A percentile compares a stretch with the other conserved stretches of the same genome.
Conservation (phyloP, 2,113 vertebrate genomes). For the Tupaia chinensis region DNA sequence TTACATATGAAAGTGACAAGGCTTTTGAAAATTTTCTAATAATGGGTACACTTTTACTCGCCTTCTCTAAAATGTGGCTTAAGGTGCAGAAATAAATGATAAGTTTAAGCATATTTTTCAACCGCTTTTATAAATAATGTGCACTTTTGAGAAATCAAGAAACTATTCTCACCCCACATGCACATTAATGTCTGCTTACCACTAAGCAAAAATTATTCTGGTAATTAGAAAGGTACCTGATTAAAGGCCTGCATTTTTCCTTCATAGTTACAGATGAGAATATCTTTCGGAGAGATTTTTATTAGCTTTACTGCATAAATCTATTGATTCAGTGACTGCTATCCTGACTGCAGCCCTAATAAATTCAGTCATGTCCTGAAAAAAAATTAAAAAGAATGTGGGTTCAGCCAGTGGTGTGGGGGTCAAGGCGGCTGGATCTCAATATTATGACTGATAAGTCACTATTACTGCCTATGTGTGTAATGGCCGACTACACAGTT, state of each 20-base stretch:
- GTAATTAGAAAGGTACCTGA: neutral
- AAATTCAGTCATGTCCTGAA: neutral
- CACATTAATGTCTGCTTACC: neutral
- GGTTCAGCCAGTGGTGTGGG: too few relatives aligned
- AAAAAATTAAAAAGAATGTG: too few relatives aligned
- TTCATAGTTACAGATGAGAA: neutral
- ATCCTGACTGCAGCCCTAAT: neutral
- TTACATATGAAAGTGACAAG: neutral
- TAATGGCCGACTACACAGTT: too few relatives aligned
- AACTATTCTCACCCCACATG: neutral
- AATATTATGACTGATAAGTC: too few relatives aligned
- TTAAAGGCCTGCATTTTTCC: neutral
- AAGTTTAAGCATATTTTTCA: conserved; percentile 17
- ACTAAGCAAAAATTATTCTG: conserved; percentile 4
- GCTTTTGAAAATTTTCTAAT: neutral
- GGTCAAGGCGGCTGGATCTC: too few relatives aligned
- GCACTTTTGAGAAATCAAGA: conserved; percentile 7
- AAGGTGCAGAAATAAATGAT: conserved; percentile 26
- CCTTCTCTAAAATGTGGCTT: neutral
- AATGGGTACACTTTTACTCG: neutral
- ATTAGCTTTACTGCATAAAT: neutral
- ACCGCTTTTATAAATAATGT: neutral
- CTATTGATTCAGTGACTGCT: neutral
- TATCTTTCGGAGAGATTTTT: conserved; percentile 7
- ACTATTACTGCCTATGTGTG: too few relatives aligned